Evolutionary conservation across 2,113 vertebrate genomes (phyloP).

Genomic region (Oophaga pumilio): DNA sequence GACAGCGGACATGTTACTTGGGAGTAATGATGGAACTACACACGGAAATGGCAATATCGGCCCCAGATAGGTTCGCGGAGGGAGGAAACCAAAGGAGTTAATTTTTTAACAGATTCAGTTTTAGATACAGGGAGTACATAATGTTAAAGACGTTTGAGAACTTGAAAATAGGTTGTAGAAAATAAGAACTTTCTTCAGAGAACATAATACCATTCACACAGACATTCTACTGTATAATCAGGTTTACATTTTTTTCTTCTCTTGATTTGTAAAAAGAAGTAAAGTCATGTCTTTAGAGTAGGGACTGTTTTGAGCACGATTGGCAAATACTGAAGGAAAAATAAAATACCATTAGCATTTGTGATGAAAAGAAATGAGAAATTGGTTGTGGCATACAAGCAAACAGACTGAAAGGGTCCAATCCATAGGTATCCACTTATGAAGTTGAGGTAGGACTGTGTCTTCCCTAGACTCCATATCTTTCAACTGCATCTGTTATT

Average conservation of each 20-base stretch:
- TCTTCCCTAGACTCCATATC: slow-evolving; percentile 10
- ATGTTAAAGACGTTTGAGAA: slow-evolving; percentile 57
- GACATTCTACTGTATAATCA: slow-evolving; percentile 1
- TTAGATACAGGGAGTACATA: no score
- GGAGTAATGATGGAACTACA: no score
- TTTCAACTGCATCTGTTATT: slow-evolving; percentile 1
- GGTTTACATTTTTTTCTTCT: not conserved
- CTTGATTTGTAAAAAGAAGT: not conserved
- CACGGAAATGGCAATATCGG: no score
- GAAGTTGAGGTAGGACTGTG: not conserved
- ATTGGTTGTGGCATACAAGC: slow-evolving; percentile 24
- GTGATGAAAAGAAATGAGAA: slow-evolving; percentile 26
- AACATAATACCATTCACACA: slow-evolving; percentile 22
- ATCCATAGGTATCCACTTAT: not conserved
- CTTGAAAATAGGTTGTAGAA: not conserved
- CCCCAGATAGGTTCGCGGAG: no score
- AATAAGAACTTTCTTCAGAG: not conserved
- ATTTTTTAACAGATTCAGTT: no score
- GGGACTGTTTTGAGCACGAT: slow-evolving; percentile 10
- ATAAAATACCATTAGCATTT: slow-evolving; percentile 15
- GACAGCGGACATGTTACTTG: no score
- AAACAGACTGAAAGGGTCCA: not conserved
- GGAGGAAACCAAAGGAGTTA: no score
- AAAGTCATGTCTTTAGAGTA: slow-evolving; percentile 1
- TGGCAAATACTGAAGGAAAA: slow-evolving; percentile 34